Conservation (phyloP, 2,888 invertebrate species). For the Amiota communis region DNA sequence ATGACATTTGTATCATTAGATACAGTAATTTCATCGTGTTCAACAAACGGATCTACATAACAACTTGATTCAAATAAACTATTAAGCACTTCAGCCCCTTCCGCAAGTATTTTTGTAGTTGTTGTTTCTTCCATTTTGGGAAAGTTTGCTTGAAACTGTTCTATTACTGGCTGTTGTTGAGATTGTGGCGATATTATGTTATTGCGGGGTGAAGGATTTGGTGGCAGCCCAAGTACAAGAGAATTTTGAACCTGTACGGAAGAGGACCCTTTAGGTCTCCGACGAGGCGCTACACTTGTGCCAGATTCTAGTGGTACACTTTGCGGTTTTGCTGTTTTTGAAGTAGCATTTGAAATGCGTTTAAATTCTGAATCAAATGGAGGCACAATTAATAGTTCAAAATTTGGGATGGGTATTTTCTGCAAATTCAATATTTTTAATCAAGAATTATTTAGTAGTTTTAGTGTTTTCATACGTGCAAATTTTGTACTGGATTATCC, state of each 20-base stretch:
- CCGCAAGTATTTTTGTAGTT: slow-evolving; percentile 6
- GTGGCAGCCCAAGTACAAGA: slow-evolving; percentile 75
- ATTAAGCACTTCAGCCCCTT: slow-evolving; percentile 71
- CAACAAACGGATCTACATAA: slow-evolving; percentile 80
- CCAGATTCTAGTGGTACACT: slow-evolving; percentile 77
- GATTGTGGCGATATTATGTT: slow-evolving; percentile 72
- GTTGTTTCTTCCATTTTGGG: slow-evolving; percentile 61
- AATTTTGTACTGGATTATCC: slow-evolving; percentile 86
- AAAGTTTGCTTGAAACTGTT: slow-evolving; percentile 73
- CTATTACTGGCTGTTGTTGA: slow-evolving; percentile 66
- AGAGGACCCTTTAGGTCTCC: slow-evolving; percentile 82
- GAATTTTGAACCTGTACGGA: slow-evolving; percentile 71
- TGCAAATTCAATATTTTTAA: slow-evolving; percentile 64
- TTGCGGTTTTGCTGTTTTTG: slow-evolving; percentile 68
- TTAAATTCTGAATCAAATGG: slow-evolving; percentile 82
- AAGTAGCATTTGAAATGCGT: slow-evolving; percentile 70
- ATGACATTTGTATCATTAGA: not conserved
- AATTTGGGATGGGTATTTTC: slow-evolving; percentile 79
- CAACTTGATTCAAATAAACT: slow-evolving; percentile 78
- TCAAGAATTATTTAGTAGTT: too few relatives aligned
- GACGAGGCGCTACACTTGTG: slow-evolving; percentile 87
- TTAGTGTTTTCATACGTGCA: slow-evolving; percentile 77
- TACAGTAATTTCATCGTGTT: slow-evolving; percentile 73
- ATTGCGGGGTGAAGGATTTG: slow-evolving; percentile 75
- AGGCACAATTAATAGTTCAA: slow-evolving; percentile 80